Evolutionary conservation across 2,113 vertebrate genomes (phyloP).

Genomic region (Halichoeres trimaculatus): DNA sequence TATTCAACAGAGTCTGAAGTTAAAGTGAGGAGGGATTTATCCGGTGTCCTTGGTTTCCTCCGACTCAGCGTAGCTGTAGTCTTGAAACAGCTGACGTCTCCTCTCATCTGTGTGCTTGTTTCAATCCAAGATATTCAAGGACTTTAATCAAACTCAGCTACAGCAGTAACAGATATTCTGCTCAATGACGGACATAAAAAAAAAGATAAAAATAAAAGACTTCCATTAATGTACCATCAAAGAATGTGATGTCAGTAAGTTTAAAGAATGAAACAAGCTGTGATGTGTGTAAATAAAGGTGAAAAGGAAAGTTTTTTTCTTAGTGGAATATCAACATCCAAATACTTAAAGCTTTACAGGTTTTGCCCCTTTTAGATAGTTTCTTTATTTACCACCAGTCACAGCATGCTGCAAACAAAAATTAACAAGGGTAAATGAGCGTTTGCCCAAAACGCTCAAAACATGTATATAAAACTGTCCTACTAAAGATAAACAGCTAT

Average conservation of each 20-base stretch:
- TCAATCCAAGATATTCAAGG: neutral
- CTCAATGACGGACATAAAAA: neutral
- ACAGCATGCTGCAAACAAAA: no score
- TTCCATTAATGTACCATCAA: neutral
- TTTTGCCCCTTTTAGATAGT: no score
- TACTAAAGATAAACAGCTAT: no score
- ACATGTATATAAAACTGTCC: no score
- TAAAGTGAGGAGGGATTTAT: neutral
- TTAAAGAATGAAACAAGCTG: neutral
- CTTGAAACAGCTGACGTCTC: conserved; percentile 42
- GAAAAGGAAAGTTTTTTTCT: no score
- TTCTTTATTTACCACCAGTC: no score
- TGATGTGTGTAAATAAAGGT: no score
- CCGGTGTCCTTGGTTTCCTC: conserved; percentile 14
- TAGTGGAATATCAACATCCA: no score
- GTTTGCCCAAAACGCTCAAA: no score
- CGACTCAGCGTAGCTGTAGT: conserved; percentile 49
- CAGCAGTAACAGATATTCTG: neutral
- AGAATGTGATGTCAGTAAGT: neutral
- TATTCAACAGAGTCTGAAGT: neutral
- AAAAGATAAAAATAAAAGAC: neutral
- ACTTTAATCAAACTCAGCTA: neutral
- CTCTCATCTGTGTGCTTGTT: neutral
- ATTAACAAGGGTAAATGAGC: no score
- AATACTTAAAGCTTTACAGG: no score